phyloP scores from a whole-genome alignment of 2,113 vertebrate species.

The Scomber japonicus region DNA sequence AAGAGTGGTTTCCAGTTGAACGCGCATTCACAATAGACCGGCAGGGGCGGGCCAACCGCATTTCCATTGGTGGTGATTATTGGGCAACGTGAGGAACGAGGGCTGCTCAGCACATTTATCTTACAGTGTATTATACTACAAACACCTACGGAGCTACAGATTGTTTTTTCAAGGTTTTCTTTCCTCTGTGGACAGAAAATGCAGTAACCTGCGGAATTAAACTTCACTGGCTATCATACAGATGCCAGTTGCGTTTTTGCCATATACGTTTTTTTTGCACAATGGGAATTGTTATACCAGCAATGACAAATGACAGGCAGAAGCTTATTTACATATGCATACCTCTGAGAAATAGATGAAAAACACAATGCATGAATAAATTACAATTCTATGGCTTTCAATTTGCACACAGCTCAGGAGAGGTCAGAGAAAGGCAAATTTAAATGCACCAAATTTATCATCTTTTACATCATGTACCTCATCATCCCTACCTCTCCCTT shows the following conservation, averaged over 20 bases:
- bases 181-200: not conserved
- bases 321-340: not conserved
- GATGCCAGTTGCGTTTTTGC: not conserved
- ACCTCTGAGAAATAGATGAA: not conserved
- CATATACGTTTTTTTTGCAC: not conserved
- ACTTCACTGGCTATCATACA: not conserved
- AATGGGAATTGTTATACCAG: not conserved
- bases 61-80: constrained; percentile 63
- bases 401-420: not conserved
- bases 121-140: constrained; percentile 9
- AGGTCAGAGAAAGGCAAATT: constrained; percentile 7
- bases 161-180: not conserved
- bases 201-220: not conserved
- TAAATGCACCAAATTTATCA: constrained; percentile 31
- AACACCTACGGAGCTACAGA: constrained; percentile 12
- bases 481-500: not conserved
- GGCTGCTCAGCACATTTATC: constrained; percentile 53
- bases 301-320: constrained; percentile 8
- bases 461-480: constrained; percentile 6
- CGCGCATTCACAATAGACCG: constrained; percentile 65
- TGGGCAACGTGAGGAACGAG: constrained; percentile 51
- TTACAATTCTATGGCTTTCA: not conserved
- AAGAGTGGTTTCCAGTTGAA: constrained; percentile 73
- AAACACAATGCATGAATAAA: constrained; percentile 1
- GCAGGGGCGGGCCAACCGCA: constrained; percentile 75